phyloP scores from a whole-genome alignment of 2,888 invertebrate species.

The Dolichomitus sp. region DNA sequence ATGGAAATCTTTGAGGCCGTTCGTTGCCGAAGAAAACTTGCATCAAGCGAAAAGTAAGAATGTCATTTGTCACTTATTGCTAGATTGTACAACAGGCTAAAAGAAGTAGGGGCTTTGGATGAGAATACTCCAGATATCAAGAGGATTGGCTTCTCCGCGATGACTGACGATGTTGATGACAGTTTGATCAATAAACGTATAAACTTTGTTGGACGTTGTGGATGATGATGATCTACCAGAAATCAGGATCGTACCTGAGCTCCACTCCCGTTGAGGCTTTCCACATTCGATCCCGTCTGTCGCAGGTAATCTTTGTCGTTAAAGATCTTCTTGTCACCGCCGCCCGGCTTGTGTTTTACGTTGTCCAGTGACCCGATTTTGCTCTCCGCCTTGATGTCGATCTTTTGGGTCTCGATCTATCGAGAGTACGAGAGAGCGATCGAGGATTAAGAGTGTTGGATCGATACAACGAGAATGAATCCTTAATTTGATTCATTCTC shows the following conservation, averaged over 20 bases:
- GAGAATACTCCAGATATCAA: constrained; percentile 11
- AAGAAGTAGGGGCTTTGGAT: background rate
- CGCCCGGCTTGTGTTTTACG: constrained; percentile 96
- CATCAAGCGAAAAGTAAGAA: background rate
- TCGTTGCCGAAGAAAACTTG: no score
- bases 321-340: constrained; percentile 97
- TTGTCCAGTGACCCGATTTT: constrained; percentile 97
- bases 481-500: background rate
- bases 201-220: constrained; percentile 15
- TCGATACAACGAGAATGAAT: constrained; percentile 4
- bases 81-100: constrained; percentile 1
- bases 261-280: constrained; percentile 80
- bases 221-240: constrained; percentile 34
- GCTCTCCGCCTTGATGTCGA: constrained; percentile 97
- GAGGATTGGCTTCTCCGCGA: constrained; percentile 28
- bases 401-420: constrained; percentile 95
- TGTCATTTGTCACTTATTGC: background rate
- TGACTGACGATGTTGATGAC: background rate
- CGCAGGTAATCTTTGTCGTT: constrained; percentile 97
- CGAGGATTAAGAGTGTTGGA: background rate
- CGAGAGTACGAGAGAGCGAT: constrained; percentile 27
- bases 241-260: constrained; percentile 79
- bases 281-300: constrained; percentile 87
- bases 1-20: no score
- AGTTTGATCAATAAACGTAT: constrained; percentile 7